These are phyloP conservation scores for Apoda limacodes DNA, from an alignment of 2,888 invertebrate genomes.

Conservation along the genomic window DNA sequence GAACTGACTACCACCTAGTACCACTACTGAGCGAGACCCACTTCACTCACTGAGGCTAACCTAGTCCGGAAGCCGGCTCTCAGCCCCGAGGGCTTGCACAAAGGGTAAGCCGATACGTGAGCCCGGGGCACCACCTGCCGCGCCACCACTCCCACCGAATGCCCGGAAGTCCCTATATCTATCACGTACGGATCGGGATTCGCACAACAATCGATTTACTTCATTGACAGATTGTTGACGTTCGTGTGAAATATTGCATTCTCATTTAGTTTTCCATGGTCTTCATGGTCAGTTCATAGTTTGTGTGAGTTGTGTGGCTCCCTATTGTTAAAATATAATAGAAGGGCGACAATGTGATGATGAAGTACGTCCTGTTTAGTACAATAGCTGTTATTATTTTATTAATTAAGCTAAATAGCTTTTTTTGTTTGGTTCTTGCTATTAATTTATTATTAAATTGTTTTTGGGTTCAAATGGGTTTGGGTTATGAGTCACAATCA, in stretches of 20 bases:
- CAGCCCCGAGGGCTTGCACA: conserved; percentile 15
- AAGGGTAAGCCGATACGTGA: conserved; percentile 32
- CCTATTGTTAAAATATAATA: no score
- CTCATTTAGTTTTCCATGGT: conserved; percentile 19
- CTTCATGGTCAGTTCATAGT: conserved; percentile 12
- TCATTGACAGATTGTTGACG: conserved; percentile 17
- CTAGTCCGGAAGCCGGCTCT: conserved; percentile 18
- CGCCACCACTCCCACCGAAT: conserved; percentile 16
- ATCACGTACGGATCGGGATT: conserved; percentile 19
- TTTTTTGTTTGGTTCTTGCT: no score
- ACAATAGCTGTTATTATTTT: no score
- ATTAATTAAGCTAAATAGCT: no score
- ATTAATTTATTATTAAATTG: no score
- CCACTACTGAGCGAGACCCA: conserved; percentile 18
- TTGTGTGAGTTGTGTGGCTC: no score
- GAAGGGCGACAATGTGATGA: no score
- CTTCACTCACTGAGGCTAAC: conserved; percentile 3
- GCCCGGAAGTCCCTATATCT: no score
- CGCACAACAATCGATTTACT: conserved; percentile 17
- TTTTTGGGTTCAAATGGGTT: no score
- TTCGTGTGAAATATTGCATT: conserved; percentile 19
- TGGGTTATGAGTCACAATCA: no score
- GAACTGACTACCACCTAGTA: no score
- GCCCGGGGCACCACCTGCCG: conserved; percentile 28
- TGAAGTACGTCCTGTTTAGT: no score